Conservation (phyloP, 2,113 vertebrate genomes). For the Stegastes partitus region DNA sequence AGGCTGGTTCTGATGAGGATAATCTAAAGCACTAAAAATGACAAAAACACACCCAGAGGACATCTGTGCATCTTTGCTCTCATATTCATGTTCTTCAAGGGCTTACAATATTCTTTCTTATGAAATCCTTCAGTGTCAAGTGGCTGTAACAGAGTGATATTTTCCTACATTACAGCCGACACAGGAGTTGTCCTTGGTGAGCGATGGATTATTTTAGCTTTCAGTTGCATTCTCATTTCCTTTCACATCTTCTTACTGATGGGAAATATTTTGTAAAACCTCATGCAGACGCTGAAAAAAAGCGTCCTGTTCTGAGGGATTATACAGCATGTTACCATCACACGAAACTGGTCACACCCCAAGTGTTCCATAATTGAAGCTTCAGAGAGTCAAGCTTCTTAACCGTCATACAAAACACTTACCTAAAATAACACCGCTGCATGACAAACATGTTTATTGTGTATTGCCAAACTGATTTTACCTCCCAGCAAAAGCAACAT, state of each 20-base stretch:
- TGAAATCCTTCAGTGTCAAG: not conserved
- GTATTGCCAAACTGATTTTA: not conserved
- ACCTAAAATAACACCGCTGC: not conserved
- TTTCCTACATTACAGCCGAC: not conserved
- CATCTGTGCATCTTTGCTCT: not conserved
- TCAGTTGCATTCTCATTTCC: not conserved
- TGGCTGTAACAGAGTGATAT: not conserved
- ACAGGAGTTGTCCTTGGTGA: not conserved
- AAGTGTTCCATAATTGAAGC: slow-evolving; percentile 20
- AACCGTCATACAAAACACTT: not conserved
- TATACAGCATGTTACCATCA: slow-evolving; percentile 25
- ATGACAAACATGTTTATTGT: slow-evolving; percentile 32
- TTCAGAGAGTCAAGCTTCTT: slow-evolving; percentile 1
- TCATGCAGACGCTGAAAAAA: slow-evolving; percentile 8
- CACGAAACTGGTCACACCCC: slow-evolving; percentile 36
- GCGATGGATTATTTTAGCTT: slow-evolving; percentile 10
- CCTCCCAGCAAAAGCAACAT: not conserved
- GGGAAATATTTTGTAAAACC: slow-evolving; percentile 6
- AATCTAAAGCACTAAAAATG: not conserved
- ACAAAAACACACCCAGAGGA: too few species aligned
- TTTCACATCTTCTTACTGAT: slow-evolving; percentile 10
- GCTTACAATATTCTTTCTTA: slow-evolving; percentile 3
- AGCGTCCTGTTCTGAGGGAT: slow-evolving; percentile 13
- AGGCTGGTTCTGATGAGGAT: not conserved
- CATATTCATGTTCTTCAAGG: not conserved